Conservation (phyloP, 2,797 vertebrate genomes). For the Oceanodroma leucorhoa region DNA sequence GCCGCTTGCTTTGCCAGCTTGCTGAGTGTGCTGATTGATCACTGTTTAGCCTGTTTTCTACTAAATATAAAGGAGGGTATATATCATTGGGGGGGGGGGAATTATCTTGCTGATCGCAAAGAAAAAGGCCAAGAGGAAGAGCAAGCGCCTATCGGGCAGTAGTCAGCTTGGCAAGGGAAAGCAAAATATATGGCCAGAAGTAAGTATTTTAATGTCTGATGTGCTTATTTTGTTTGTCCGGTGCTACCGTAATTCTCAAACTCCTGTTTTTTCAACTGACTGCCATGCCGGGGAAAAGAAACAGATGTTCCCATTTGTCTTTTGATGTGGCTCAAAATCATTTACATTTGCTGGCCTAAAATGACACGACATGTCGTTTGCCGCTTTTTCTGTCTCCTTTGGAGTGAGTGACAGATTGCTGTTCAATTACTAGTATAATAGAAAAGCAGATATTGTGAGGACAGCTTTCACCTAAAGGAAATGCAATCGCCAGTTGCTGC, state of each 20-base stretch:
- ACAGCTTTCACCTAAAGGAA: slow-evolving; percentile 37
- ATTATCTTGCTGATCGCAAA: slow-evolving; percentile 11
- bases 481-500: neutral
- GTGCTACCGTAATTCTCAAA: neutral
- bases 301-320: slow-evolving; percentile 64
- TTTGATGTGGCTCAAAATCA: slow-evolving; percentile 55
- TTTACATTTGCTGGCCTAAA: slow-evolving; percentile 59
- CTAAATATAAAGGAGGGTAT: neutral
- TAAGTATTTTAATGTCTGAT: neutral
- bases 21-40: slow-evolving; percentile 14
- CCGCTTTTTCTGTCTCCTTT: slow-evolving; percentile 24
- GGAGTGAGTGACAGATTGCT: slow-evolving; percentile 39
- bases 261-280: neutral
- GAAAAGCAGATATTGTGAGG: slow-evolving; percentile 6
- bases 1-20: slow-evolving; percentile 8
- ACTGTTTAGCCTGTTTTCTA: neutral
- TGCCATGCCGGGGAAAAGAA: slow-evolving; percentile 34
- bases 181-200: slow-evolving; percentile 12
- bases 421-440: slow-evolving; percentile 28
- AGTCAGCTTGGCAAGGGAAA: slow-evolving; percentile 30
- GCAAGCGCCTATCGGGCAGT: neutral
- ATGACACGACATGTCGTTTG: neutral
- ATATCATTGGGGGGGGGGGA: neutral
- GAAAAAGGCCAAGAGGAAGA: neutral
- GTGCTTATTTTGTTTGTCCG: slow-evolving; percentile 7